Conservation (phyloP, 2,113 vertebrate genomes). For the Ranitomeya imitator region DNA sequence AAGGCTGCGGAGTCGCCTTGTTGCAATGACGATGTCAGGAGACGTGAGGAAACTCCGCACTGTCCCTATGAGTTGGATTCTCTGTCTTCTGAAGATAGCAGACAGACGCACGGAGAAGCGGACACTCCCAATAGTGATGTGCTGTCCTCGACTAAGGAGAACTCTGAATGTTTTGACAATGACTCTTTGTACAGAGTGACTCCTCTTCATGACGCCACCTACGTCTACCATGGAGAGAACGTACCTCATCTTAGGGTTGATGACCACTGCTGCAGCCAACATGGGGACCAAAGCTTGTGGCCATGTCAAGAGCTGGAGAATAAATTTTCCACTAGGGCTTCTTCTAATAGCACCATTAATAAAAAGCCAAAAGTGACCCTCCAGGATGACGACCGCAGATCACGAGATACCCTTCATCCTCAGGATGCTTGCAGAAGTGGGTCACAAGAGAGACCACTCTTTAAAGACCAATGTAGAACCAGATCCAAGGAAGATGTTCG, state of each 20-base stretch:
- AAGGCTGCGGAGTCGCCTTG: background rate
- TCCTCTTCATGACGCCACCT: background rate
- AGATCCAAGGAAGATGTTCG: background rate
- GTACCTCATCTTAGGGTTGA: background rate
- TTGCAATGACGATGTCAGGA: background rate
- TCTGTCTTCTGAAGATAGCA: background rate
- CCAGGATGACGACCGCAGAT: background rate
- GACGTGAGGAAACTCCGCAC: background rate
- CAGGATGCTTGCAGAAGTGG: background rate
- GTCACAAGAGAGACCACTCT: background rate
- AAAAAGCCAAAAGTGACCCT: constrained; percentile 7
- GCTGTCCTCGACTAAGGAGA: background rate
- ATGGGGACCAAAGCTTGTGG: background rate
- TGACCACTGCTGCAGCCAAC: background rate
- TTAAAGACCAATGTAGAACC: background rate
- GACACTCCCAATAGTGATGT: background rate
- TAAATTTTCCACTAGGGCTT: background rate
- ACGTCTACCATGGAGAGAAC: background rate
- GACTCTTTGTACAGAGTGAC: constrained; percentile 36
- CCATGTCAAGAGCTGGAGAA: background rate
- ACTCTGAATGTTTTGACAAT: constrained; percentile 1
- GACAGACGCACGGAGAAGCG: background rate
- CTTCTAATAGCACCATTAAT: background rate
- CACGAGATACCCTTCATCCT: constrained; percentile 12
- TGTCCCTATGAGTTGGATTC: constrained; percentile 31